Conservation (phyloP, 2,113 vertebrate species). For the Zosterops hypoxanthus region DNA sequence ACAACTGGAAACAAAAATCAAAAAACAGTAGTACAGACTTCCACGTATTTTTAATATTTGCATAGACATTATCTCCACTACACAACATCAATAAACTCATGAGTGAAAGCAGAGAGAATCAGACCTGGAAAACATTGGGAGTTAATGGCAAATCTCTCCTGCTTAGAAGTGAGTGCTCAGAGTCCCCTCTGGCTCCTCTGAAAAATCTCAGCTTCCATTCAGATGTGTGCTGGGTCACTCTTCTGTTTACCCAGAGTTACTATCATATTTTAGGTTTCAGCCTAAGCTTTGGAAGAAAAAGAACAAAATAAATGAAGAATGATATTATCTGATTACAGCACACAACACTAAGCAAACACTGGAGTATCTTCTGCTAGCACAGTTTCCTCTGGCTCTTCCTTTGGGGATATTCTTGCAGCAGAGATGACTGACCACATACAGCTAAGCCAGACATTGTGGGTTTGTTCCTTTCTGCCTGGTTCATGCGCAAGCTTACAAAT, state of each 20-base stretch:
- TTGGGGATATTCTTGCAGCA: not conserved
- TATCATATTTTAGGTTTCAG: not conserved
- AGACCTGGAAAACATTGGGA: not conserved
- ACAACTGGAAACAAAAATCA: not conserved
- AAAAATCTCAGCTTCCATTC: not conserved
- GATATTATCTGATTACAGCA: not conserved
- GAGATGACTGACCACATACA: not conserved
- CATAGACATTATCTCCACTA: not conserved
- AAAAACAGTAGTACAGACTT: not conserved
- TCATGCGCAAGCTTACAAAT: not conserved
- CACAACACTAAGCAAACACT: not conserved
- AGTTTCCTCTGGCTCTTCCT: not conserved
- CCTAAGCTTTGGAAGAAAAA: not conserved
- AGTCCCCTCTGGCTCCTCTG: not conserved
- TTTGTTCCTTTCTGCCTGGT: not conserved
- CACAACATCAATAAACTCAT: rapidly evolving
- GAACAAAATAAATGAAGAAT: not conserved
- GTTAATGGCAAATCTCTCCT: not conserved
- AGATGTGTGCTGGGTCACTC: rapidly evolving
- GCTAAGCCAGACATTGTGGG: not conserved
- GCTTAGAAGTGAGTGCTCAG: not conserved
- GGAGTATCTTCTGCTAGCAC: not conserved
- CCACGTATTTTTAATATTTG: not conserved
- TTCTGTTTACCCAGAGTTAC: not conserved
- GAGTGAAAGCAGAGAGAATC: not conserved